Evolutionary conservation across 92 coral and sea anemone species (phyloP), one percentile per base, ranked within the genome.

Genomic region (Nematostella vectensis): DNA sequence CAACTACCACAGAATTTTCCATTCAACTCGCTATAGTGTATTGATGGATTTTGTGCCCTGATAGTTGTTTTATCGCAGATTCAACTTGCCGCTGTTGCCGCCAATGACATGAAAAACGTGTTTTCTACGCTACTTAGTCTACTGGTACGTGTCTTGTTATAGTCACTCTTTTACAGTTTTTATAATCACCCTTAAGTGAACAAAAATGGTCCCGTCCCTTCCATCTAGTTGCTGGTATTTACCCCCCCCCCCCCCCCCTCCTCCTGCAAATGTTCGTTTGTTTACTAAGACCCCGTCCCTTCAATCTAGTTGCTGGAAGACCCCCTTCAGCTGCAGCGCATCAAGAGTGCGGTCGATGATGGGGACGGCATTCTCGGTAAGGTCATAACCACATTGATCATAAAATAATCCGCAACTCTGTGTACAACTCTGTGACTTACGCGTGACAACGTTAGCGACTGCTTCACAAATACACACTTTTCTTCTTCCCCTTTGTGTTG

Each of bases 71-170:
- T n/a, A n/a, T n/a, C n/a, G n/a, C n/a, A n/a, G n/a, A n/a, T n/a
- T n/a, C n/a, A n/a, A n/a, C n/a, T n/a, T 33, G 40, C 40, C 15
- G 40, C 15, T 27, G 94, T 85, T 27, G 71, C 94, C 2, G 94
- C 94, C 3, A 84, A 84, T 67, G 94, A 85, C 70, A 85, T 85
- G 94, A 85, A 80, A 45, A 59, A 67, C 61, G 58, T 80, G 54
- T 80, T 85, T 54, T 71, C 80, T 6, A 82, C 94, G 15, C 69
- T 85, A 16, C 69, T 80, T 31, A 77, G 74, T 51, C 50, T 85
- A 39, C 78, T 85, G 72, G 94, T 85, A 49, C 74, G 83, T 77
- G 4, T 17, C 21, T n/a, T n/a, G n/a, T n/a, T 47, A 25, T 47
- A 47, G 22, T 4, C 53, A 47, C 16, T 50, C 55, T 20, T 50